Evolutionary conservation across 1,140 invertebrate genomes (phyloP), one percentile per base, ranked within the genome.

Genomic region (Pectinophora gossypiella): DNA sequence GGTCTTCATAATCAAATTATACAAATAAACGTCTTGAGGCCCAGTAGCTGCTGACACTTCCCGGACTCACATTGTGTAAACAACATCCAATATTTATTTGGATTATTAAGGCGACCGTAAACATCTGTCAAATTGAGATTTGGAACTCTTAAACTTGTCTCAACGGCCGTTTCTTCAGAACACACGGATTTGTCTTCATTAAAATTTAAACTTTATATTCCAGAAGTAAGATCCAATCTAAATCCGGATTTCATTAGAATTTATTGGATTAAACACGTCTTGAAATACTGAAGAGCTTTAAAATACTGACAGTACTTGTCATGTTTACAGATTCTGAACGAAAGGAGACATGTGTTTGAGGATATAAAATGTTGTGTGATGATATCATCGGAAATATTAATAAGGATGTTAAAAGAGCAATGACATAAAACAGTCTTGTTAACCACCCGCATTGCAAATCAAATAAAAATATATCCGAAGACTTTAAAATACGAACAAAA

Each of bases 41-140:
- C 48, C 50, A 27, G 48, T 27, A 58, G 48, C 47, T 43, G 52
- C 48, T 40, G 49, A 63, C 59, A 60, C 45, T 61, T 63, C 53
- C 56, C 55, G 32, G 47, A 53, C 52, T 49, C 44, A 56, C 61
- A 43, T 58, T 68, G 64, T 56, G 59, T 75, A 75, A 75, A 78
- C 70, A 75, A 64, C 57, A 66, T 56, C 46, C 61, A 59, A 61
- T 70, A 72, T 75, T 73, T 78, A 69, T 76, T 75, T 76, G 51
- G 59, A 69, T 64, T 69, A 71, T 61, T 48, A 62, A 51, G 27
- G 32, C 56, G 50, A 65, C 57, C 57, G 58, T 76, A 72, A 76
- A 74, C 71, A 69, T 63, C 64, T 70, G 72, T 69, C 71, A 67
- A 52, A 54, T 21, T 53, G 27, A 61, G 55, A 66, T 74, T 68